Percentiles rank a stretch among this genome's conserved stretches.
phyloP scores from a whole-genome alignment of 2,113 vertebrate species.

The Saimiri boliviensis region DNA sequence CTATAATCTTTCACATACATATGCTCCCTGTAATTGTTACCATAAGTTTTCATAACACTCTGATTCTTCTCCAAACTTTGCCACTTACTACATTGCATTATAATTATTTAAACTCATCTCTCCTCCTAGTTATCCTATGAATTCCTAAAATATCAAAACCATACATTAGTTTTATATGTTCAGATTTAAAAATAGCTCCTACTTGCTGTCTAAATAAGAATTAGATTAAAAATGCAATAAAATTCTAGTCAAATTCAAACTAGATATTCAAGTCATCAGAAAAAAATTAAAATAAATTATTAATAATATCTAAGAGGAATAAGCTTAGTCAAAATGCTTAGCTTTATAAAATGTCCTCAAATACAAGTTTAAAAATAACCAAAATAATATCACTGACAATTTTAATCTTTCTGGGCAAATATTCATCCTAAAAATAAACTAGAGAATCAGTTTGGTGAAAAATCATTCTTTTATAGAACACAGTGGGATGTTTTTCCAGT shows the following conservation, averaged over 20 bases:
- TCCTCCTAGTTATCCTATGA: background rate
- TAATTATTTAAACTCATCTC: constrained; percentile 11
- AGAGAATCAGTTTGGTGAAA: constrained; percentile 13
- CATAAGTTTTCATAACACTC: background rate
- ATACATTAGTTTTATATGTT: background rate
- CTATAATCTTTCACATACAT: background rate
- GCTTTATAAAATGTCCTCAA: constrained; percentile 27
- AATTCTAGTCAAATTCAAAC: constrained; percentile 31
- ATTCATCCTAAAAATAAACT: constrained; percentile 39
- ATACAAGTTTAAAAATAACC: constrained; percentile 26
- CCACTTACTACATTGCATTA: background rate
- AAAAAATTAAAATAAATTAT: constrained; percentile 37
- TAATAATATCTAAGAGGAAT: constrained; percentile 32
- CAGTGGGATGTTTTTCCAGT: background rate
- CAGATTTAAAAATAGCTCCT: background rate
- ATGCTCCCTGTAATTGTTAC: background rate
- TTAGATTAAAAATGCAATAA: background rate
- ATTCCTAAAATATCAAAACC: constrained; percentile 22
- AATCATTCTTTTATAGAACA: constrained; percentile 8
- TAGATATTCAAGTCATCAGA: background rate
- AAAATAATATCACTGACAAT: constrained; percentile 4
- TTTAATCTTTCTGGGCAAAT: constrained; percentile 42
- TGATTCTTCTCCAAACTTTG: background rate
- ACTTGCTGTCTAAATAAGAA: background rate
- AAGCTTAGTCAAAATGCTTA: constrained; percentile 5